Base-by-base conservation (phyloP, 2,888 invertebrate species). In the Drosophila robusta region DNA sequence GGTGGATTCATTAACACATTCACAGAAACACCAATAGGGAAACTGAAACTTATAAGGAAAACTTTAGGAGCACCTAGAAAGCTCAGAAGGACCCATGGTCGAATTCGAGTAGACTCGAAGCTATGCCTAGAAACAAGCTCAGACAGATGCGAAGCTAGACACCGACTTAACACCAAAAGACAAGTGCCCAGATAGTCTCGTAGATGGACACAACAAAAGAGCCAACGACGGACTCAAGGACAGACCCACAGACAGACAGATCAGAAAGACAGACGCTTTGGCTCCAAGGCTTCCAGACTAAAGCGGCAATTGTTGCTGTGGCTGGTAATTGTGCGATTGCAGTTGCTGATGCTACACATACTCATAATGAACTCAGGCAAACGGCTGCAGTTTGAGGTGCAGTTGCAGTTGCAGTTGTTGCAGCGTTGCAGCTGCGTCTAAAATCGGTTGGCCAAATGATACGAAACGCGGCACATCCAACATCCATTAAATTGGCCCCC, bases 401-500 rank as follows among this genome's bases (percentile, higher is more conserved):
- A 3, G 51, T 38, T 65, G 45, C 8, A 3, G 51, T 38, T 65
- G 57, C 50, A 51, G 36, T 52, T 55, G 76, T 57, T 55, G 55
- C 56, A 22, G 39, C 58, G 70, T 61, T 71, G 85, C 88, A 87
- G 81, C 88, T 82, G 80, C 83, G 22, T 56, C 78, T 55, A 60
- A 73, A 75, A 63, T 64, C 78, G 64, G 74, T 55, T 75, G 69
- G 75, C 57, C 55, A 73, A 64, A 57, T 71, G 62, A 75, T 68
- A 76, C 70, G 70, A 80, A 77, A 64, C 69, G 62, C 67, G 49
- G 66, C 80, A 82, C 80, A 86, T 86, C 86, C 72, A 69, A 85
- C 58, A 60, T 70, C 63, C 77, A 75, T 76, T 69, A 70, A 86
- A 83, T 76, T 83, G 82, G 68, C 57, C 68, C 69, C 60, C 85